A percentile compares a stretch with the other conserved stretches of the same genome.
These are phyloP conservation scores for Neomorphus geoffroyi DNA, from an alignment of 2,797 vertebrate species.

Conservation along the genomic window DNA sequence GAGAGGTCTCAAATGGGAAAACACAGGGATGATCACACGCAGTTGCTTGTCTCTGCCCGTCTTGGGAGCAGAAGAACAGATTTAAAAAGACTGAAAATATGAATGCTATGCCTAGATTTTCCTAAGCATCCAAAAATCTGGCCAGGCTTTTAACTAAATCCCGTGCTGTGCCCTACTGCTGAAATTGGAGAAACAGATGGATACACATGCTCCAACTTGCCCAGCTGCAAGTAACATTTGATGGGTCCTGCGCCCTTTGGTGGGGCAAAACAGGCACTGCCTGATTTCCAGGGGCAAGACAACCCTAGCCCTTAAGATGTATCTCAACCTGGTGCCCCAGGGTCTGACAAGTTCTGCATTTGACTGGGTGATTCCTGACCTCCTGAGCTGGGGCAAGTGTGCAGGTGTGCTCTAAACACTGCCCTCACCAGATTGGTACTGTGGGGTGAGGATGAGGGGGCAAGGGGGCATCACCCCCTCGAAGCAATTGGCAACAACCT, in stretches of 20 bases:
- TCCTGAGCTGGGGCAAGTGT: background rate
- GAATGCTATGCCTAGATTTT: background rate
- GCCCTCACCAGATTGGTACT: background rate
- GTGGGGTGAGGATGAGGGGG: background rate
- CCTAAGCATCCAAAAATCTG: background rate
- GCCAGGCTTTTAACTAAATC: background rate
- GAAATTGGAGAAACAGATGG: background rate
- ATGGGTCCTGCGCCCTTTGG: background rate
- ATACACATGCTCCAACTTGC: background rate
- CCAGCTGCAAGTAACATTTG: background rate
- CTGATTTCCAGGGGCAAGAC: background rate
- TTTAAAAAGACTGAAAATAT: background rate
- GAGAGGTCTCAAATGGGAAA: background rate
- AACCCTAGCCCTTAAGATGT: background rate
- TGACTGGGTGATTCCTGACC: background rate
- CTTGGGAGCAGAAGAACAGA: background rate
- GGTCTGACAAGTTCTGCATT: background rate
- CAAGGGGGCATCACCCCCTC: background rate
- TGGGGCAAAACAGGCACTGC: background rate
- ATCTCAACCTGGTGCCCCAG: background rate
- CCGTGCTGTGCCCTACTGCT: background rate
- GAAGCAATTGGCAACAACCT: background rate
- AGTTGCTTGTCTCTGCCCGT: background rate
- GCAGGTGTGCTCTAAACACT: background rate
- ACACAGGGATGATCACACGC: background rate